Percentiles rank a stretch among this genome's conserved stretches.
These are phyloP conservation scores for Heterotilapia buettikoferi DNA, from an alignment of 2,113 vertebrate genomes.

Conservation along the genomic window DNA sequence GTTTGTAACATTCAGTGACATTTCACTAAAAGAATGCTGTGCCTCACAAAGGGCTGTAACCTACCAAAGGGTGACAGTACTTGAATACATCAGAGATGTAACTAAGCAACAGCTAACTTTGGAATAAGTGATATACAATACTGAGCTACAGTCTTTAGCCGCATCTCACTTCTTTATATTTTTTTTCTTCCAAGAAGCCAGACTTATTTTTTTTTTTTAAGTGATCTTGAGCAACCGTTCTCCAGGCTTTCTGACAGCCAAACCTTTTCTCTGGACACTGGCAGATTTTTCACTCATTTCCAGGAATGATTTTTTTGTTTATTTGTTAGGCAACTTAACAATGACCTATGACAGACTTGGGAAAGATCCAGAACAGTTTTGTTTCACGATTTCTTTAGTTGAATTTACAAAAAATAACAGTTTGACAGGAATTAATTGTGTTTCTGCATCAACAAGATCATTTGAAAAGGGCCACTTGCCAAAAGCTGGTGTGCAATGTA, in stretches of 20 bases:
- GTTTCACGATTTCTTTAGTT: background rate
- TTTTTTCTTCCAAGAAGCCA: background rate
- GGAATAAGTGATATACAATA: background rate
- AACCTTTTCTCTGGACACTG: background rate
- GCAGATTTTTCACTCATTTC: background rate
- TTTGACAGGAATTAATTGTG: background rate
- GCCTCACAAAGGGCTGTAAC: background rate
- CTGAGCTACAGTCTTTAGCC: background rate
- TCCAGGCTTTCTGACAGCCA: background rate
- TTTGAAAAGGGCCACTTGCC: background rate
- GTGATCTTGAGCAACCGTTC: background rate
- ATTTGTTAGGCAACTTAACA: background rate
- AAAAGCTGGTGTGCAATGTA: background rate
- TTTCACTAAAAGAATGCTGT: background rate
- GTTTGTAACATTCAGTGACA: background rate
- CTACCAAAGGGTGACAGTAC: background rate
- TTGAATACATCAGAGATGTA: background rate
- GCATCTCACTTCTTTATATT: background rate
- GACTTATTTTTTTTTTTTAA: background rate
- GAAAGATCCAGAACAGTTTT: background rate
- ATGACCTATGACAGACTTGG: background rate
- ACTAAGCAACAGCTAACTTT: background rate
- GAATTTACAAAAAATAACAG: background rate
- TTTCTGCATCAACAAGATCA: background rate
- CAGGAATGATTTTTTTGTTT: background rate